These are phyloP conservation scores for Pseudomugil tenellus DNA, from an alignment of 2,797 vertebrate genomes.

Conservation along the genomic window DNA sequence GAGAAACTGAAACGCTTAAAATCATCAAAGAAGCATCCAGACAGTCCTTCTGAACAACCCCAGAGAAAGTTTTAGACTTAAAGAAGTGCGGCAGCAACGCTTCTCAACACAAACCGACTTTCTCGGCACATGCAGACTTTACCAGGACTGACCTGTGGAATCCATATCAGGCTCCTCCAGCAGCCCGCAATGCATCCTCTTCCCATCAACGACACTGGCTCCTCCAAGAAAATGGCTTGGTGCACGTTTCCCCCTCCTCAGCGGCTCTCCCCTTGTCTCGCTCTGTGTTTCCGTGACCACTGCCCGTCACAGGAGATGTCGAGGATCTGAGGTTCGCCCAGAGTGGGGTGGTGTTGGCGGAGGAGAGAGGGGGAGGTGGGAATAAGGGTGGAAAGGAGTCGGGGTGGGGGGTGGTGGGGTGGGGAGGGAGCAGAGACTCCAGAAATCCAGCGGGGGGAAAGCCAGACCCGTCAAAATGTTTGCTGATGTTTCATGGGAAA, in stretches of 20 bases:
- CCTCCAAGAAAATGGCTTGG: slow-evolving; percentile 83
- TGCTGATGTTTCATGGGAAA: slow-evolving; percentile 99
- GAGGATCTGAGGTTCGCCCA: slow-evolving; percentile 80
- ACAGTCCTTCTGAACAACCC: slow-evolving; percentile 19
- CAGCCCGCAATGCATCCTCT: slow-evolving; percentile 99
- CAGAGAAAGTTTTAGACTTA: slow-evolving; percentile 51
- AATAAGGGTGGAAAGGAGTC: slow-evolving; percentile 57
- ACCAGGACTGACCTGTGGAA: slow-evolving; percentile 96
- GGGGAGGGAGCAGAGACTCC: slow-evolving; percentile 81
- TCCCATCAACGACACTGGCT: slow-evolving; percentile 94
- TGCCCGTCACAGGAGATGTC: slow-evolving; percentile 82
- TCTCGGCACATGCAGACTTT: slow-evolving; percentile 45
- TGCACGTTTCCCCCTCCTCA: slow-evolving; percentile 79
- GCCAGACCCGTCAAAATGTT: slow-evolving; percentile 99
- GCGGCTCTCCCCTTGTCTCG: slow-evolving; percentile 66
- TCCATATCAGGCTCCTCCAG: slow-evolving; percentile 99
- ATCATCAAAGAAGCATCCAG: slow-evolving; percentile 17
- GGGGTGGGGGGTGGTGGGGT: slow-evolving; percentile 41
- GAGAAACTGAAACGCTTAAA: not conserved
- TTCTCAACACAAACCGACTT: slow-evolving; percentile 39
- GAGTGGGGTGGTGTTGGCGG: slow-evolving; percentile 72
- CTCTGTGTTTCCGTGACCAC: slow-evolving; percentile 79
- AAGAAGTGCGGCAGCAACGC: slow-evolving; percentile 33
- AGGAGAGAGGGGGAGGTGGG: slow-evolving; percentile 59
- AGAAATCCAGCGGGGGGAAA: slow-evolving; percentile 92